Conservation (phyloP, 2,888 invertebrate genomes). For the Agrochola litura region DNA sequence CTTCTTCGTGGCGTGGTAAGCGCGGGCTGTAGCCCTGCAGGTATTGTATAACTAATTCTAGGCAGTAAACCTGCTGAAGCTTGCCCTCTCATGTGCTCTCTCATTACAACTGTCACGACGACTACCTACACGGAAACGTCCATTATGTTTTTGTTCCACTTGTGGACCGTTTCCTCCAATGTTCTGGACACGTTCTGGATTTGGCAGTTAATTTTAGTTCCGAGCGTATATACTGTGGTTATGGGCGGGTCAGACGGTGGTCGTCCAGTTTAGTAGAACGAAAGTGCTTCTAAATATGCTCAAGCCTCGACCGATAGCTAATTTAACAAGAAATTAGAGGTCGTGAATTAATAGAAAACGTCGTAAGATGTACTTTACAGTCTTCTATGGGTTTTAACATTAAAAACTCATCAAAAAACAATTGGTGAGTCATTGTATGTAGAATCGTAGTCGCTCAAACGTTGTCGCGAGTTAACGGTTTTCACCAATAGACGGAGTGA, state of each 20-base stretch:
- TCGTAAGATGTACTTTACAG: not conserved
- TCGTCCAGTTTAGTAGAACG: not conserved
- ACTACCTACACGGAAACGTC: constrained; percentile 11
- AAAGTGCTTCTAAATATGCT: not conserved
- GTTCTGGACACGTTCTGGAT: constrained; percentile 41
- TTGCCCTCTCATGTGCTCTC: not conserved
- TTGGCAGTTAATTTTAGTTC: constrained; percentile 20
- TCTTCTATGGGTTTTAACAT: not conserved
- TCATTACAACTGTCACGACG: constrained; percentile 19
- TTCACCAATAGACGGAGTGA: too few species aligned
- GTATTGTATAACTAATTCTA: not conserved
- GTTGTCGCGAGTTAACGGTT: not conserved
- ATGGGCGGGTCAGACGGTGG: not conserved
- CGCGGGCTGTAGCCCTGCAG: not conserved
- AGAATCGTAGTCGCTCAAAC: constrained; percentile 1
- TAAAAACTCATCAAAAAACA: not conserved
- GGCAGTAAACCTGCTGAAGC: not conserved
- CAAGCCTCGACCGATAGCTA: not conserved
- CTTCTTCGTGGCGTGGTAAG: not conserved
- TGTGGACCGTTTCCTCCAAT: constrained; percentile 15
- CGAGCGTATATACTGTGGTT: too few species aligned
- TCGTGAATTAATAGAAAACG: not conserved
- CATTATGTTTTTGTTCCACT: constrained; percentile 28
- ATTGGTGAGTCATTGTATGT: not conserved
- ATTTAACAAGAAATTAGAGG: not conserved